Evolutionary conservation across 2,113 vertebrate species (phyloP), one percentile per base, ranked within the genome.

Genomic region (Gambusia holbrooki): DNA sequence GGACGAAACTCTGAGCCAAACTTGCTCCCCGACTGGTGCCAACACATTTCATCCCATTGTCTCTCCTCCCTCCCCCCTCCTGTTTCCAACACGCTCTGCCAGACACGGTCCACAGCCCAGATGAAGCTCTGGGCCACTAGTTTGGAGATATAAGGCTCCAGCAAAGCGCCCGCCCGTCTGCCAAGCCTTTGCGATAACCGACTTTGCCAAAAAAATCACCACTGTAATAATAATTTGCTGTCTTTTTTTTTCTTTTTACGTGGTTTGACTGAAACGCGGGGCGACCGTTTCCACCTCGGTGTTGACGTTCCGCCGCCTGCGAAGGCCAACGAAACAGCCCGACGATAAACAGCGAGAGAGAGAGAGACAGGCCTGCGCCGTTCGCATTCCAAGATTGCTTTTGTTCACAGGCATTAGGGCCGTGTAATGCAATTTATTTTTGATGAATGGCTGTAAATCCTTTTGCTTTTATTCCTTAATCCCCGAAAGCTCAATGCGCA

Each of bases 41-140:
- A 90, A 80, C 80, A 86, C 82, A 88, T 87, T 91, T 92, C 81
- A 93, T 85, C 83, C 89, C 60, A 86, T 92, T 91, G 87, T 90
- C 77, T 78, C 45, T 74, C 32, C n/a, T 22, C 4, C 29, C 25
- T 32, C 25, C 35, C 35, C 33, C 35, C 30, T n/a, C 14, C 54
- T 66, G 48, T 62, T 80, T 81, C 79, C 79, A 66, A 28, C 28
- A 63, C 54, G 69, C 83, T 71, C 65, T 83, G 84, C 88, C 82
- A 84, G 84, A 81, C 82, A 85, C 86, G 80, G 76, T 76, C 85
- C 82, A 58, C 70, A 61, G 84, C 71, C 69, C 83, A 88, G 80
- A 90, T 90, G 85, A 88, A 84, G 85, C 85, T 79, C 64, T 82
- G 82, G 89, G 84, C 82, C 82, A 77, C 88, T 81, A 85, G 80